Evolutionary conservation across 2,888 invertebrate species (phyloP), one percentile per base, ranked within the genome.

Genomic region (Thera britannica): DNA sequence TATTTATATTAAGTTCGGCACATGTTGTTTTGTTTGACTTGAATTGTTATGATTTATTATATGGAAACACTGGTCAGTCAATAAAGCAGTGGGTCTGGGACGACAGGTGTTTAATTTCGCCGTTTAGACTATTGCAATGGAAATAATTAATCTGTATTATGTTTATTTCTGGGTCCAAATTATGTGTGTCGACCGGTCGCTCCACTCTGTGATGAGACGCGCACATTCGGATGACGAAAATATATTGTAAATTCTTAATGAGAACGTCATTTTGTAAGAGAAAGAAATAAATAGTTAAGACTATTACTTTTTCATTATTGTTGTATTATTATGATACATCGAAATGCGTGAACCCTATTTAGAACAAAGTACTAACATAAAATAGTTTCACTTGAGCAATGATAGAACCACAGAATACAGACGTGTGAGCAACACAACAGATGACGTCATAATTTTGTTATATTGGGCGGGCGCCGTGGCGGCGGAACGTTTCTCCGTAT

Each of bases 31-130:
- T 92, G 92, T 93, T 93, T 90, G 90, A 91, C 90, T 87, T 90
- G 89, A 90, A 90, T 91, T 93, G 93, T 92, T 93, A 93, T 93
- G 91, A 93, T 93, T 93, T 91, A 91, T 92, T 93, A 92, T 94
- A 93, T 90, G 88, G 88, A 89, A 90, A 92, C 92, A 90, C 92
- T 93, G 94, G 92, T 92, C 85, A 93, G 93, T 94, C 93, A 93
- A 94, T 93, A 93, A 94, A 94, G 90, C 90, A 90, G 93, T 93
- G 93, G 93, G 93, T 93, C 92, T 92, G 93, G 93, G 93, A 92
- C 83, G 84, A 83, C 81, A 83, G 86, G 86, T 91, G 92, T 92
- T 92, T 92, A 85, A 92, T 93, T 93, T 92, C 73, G 85, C 83
- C 83, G 85, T 83, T 79, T 82, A 80, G 78, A 79, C 68, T 77